A percentile compares a stretch with the other conserved stretches of the same genome.
Evolutionary conservation across 2,888 invertebrate genomes (phyloP).

Genomic region (Azorinus chamasolen): DNA sequence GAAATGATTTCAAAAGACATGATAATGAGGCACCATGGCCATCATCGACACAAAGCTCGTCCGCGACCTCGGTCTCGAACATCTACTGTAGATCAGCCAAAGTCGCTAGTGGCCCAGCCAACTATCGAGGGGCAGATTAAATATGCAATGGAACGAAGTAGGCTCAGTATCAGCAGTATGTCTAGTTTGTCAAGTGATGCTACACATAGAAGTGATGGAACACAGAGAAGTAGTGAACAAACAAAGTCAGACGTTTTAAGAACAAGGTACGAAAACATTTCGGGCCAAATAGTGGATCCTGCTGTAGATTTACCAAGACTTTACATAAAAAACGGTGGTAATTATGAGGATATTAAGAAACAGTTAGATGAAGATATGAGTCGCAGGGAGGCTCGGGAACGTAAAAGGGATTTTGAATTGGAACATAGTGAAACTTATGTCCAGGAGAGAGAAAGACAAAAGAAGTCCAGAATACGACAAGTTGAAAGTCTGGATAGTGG

Average conservation of each 20-base stretch:
- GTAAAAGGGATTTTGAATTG: slow-evolving; percentile 41
- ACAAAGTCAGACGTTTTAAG: slow-evolving; percentile 55
- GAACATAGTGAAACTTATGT: slow-evolving; percentile 38
- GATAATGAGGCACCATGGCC: slow-evolving; percentile 35
- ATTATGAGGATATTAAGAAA: slow-evolving; percentile 47
- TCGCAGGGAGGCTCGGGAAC: slow-evolving; percentile 45
- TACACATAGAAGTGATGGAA: slow-evolving; percentile 57
- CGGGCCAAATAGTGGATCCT: slow-evolving; percentile 33
- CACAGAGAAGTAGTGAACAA: slow-evolving; percentile 53
- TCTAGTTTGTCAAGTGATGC: slow-evolving; percentile 63
- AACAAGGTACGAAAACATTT: slow-evolving; percentile 53
- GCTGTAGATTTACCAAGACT: slow-evolving; percentile 39
- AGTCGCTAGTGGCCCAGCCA: slow-evolving; percentile 48
- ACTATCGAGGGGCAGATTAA: slow-evolving; percentile 55
- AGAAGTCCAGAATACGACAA: slow-evolving; percentile 50
- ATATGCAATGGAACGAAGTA: slow-evolving; percentile 63
- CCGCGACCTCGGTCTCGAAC: slow-evolving; percentile 53
- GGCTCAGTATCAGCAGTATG: slow-evolving; percentile 62
- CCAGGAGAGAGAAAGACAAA: slow-evolving; percentile 31
- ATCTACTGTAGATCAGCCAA: slow-evolving; percentile 51
- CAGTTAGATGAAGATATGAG: slow-evolving; percentile 56
- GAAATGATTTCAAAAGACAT: slow-evolving; percentile 68
- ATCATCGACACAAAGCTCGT: slow-evolving; percentile 44
- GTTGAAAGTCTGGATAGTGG: slow-evolving; percentile 59
- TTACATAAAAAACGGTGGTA: slow-evolving; percentile 25